These are phyloP conservation scores for Noctua pronuba DNA, from an alignment of 2,888 invertebrate genomes.

Conservation along the genomic window DNA sequence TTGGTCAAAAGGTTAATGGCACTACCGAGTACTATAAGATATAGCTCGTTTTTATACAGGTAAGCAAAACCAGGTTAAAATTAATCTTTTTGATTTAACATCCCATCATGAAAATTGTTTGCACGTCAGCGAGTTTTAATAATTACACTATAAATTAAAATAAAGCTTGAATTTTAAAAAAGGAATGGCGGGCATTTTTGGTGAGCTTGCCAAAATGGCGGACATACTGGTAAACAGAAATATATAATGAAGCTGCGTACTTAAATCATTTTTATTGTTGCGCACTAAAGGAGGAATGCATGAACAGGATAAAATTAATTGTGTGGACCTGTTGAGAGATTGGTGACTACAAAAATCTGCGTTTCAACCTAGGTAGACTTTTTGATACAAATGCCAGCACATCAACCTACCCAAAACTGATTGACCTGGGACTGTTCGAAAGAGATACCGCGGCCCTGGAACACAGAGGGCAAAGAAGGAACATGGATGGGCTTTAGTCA, in stretches of 20 bases:
- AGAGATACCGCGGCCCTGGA: no score
- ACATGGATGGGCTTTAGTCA: no score
- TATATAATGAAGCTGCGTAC: constrained; percentile 19
- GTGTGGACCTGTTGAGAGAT: background rate
- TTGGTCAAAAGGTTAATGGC: background rate
- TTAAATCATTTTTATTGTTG: constrained; percentile 52
- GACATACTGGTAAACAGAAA: constrained; percentile 24
- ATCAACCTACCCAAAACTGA: no score
- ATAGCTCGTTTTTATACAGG: background rate
- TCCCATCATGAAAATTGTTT: background rate
- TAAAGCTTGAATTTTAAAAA: constrained; percentile 29
- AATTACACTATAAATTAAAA: constrained; percentile 54
- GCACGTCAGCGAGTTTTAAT: constrained; percentile 24
- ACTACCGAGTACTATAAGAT: background rate
- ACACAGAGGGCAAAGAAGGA: no score
- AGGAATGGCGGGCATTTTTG: background rate
- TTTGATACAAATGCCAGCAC: background rate
- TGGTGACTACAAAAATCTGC: background rate
- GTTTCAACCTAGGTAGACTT: background rate
- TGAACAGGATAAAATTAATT: constrained; percentile 6
- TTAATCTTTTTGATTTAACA: constrained; percentile 4
- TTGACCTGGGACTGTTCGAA: no score
- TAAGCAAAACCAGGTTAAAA: background rate
- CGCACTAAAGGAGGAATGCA: background rate
- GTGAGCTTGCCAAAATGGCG: constrained; percentile 37